Evolutionary conservation across 2,888 invertebrate genomes (phyloP), one percentile per base, ranked within the genome.

Genomic region (Leptopilina drosophilae): DNA sequence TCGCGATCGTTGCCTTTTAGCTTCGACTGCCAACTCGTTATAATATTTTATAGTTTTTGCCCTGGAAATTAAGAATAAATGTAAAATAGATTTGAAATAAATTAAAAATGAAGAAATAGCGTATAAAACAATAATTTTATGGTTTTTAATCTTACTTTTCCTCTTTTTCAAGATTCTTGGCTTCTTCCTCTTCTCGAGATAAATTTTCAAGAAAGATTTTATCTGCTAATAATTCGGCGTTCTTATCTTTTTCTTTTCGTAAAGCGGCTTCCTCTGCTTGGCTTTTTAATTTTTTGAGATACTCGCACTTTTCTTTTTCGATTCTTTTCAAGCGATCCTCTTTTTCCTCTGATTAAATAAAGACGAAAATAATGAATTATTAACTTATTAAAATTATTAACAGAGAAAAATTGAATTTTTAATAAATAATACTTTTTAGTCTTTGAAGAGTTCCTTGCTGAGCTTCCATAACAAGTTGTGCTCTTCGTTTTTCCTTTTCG

Each of bases 41-140:
- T 95, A 95, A 88, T 95, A 95, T 85, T 94, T 93, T 87, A 94
- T 93, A 84, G 95, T 93, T 89, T 94, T 93, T 79, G 92, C 92
- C 67, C 95, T 95, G 62, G 14, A 84, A 82, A 79, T 62, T 59
- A 80, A 59, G 15, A n/a, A 59, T 59, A n/a, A 7, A n/a, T 64
- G 3, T 33, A 4, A 15, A 73, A 64, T 11, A 11, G 11, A 65
- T 53, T 66, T 65, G 78, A 42, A 81, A 78, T 76, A 87, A 90
- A 89, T 90, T 15, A 65, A 64, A 20, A 59, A 76, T n/a, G 62
- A 75, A 64, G 9, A 33, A 15, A 53, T n/a, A 33, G 33, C 33
- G 15, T 65, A 67, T 26, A 33, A 20, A 33, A 33, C 33, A 33
- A 33, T 33, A 4, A 33, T 2, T 33, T 33, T 33, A 33, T 33